These are phyloP conservation scores for Remorina albescens DNA, from an alignment of 2,797 vertebrate species.

Conservation along the genomic window DNA sequence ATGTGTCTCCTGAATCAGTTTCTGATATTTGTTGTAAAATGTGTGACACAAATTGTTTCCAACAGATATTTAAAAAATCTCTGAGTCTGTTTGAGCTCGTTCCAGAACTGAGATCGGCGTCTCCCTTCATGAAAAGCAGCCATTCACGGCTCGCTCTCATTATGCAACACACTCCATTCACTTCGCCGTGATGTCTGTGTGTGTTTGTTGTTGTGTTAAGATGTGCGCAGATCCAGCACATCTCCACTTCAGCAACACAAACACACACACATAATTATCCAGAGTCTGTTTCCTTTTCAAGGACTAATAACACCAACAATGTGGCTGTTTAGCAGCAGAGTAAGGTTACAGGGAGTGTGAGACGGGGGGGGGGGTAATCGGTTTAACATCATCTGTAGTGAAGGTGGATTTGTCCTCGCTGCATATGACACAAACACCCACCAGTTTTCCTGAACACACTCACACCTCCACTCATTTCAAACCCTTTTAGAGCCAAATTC, in stretches of 20 bases:
- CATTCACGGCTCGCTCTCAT: slow-evolving; percentile 31
- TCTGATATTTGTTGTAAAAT: not conserved
- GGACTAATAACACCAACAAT: slow-evolving; percentile 16
- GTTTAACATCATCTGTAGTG: too few species aligned
- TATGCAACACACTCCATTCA: slow-evolving; percentile 31
- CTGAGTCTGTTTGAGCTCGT: too few species aligned
- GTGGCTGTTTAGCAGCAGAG: slow-evolving; percentile 14
- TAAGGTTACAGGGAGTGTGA: slow-evolving; percentile 32
- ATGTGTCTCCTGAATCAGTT: too few species aligned
- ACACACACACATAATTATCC: slow-evolving; percentile 1
- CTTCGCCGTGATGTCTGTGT: slow-evolving; percentile 6
- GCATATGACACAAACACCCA: too few species aligned
- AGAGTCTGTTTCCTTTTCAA: not conserved
- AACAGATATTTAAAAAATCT: slow-evolving; percentile 5
- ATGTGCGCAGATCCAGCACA: not conserved
- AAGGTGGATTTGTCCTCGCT: too few species aligned
- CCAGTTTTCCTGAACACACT: not conserved
- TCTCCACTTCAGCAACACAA: not conserved
- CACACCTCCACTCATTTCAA: too few species aligned
- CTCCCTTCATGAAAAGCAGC: slow-evolving; percentile 29
- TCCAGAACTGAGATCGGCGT: slow-evolving; percentile 12
- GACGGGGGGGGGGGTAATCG: too few species aligned
- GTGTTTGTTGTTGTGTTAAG: slow-evolving; percentile 9
- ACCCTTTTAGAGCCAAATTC: too few species aligned
- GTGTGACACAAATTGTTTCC: not conserved